These are phyloP conservation scores for Epinotia nisella DNA, from an alignment of 2,888 invertebrate genomes.

Conservation along the genomic window DNA sequence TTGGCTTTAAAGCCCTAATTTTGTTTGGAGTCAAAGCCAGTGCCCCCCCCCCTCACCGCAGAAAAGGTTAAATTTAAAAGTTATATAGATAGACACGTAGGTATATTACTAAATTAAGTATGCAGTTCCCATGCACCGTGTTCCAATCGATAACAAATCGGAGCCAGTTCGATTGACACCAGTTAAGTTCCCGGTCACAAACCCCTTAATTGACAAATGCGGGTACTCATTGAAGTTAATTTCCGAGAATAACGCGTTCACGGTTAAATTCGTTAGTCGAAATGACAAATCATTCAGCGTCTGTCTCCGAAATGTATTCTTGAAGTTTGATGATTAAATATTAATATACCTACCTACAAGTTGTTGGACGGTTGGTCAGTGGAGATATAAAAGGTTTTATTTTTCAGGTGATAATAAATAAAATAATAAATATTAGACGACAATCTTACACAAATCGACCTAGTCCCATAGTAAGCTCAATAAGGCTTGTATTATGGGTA, in stretches of 20 bases:
- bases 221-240: slow-evolving; percentile 46
- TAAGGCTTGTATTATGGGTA: no score
- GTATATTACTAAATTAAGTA: neutral
- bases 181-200: slow-evolving; percentile 72
- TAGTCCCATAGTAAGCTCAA: no score
- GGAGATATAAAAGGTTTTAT: no score
- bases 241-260: slow-evolving; percentile 33
- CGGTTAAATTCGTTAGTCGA: slow-evolving; percentile 22
- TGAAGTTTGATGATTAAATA: neutral
- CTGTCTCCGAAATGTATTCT: slow-evolving; percentile 1
- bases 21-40: no score
- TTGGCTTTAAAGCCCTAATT: no score
- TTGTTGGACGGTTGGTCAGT: neutral
- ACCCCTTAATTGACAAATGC: slow-evolving; percentile 67
- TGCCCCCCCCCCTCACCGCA: no score
- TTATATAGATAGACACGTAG: no score
- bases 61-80: no score
- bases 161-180: slow-evolving; percentile 64
- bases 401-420: no score
- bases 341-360: neutral
- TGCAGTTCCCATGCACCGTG: slow-evolving; percentile 44
- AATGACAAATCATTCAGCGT: slow-evolving; percentile 26
- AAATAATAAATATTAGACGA: no score
- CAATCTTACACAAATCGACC: no score
- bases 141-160: slow-evolving; percentile 51